Evolutionary conservation across 2,113 vertebrate genomes (phyloP), one percentile per base, ranked within the genome.

Genomic region (Calidris pygmaea): DNA sequence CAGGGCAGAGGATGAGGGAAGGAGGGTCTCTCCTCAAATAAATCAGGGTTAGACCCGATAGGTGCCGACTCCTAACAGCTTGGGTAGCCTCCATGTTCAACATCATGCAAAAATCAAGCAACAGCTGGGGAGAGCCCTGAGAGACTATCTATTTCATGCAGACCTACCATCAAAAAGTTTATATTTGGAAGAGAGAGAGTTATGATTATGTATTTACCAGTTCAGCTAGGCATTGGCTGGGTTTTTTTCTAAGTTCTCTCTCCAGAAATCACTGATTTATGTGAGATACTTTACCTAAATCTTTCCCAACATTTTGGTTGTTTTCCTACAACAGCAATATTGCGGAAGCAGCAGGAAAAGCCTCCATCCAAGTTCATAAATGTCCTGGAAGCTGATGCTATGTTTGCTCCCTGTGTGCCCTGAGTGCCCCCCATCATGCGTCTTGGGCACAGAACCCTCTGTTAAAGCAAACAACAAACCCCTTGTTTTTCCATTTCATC

Each of bases 371-470:
- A 65, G 68, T 43, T 66, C 59, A 68, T 56, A 85, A 93, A 53
- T 70, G 21, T 77, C 45, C 39, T 91, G 87, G 56, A 30, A 94
- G 37, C 20, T 50, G 65, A 85, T 63, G 59, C 67, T 85, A 37
- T 6, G 11, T 68, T 66, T 79, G 74, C 55, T 66, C 22, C 62
- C 15, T 4, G 12, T 1, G 4, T 87, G 92, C 39, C 60, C 48
- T 4, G 0, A 3, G 47, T 70, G 39, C 20, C 48, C 21, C 53
- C 37, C 3, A 0, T 37, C 85, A 60, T 1, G 10, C 32, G 21
- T 63, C 59, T 62, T 4, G 2, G 59, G 59, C 3, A 8, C 3
- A 6, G 53, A 85, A 6, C 20, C 19, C 14, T 56, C 41, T 14
- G 6, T 30, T 22, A 32, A 0, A 37, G 55, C 75, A 89, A 86